phyloP scores from a whole-genome alignment of 2,113 vertebrate species.

The Myrmecobius fasciatus region DNA sequence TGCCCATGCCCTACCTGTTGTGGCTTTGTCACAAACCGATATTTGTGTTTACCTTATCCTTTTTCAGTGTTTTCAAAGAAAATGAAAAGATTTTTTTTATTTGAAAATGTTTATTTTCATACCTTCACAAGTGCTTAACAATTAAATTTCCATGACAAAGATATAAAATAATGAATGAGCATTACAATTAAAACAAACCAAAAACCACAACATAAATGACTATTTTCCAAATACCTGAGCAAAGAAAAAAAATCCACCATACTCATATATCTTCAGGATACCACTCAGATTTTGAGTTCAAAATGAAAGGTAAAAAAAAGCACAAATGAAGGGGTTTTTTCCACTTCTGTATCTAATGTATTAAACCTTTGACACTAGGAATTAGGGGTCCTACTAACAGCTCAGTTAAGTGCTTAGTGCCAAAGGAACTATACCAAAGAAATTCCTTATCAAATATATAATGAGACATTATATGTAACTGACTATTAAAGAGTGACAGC shows the following conservation, averaged over 20 bases:
- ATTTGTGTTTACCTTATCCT: not conserved
- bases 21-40: not conserved
- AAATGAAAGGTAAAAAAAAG: slow-evolving; percentile 63
- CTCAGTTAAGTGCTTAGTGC: slow-evolving; percentile 70
- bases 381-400: slow-evolving; percentile 37
- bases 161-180: slow-evolving; percentile 75
- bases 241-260: not conserved
- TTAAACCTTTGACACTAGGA: slow-evolving; percentile 53
- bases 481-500: slow-evolving; percentile 65
- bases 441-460: slow-evolving; percentile 66
- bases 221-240: not conserved
- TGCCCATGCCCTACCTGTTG: not conserved
- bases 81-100: not conserved
- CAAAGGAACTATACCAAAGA: slow-evolving; percentile 72
- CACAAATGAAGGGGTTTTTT: slow-evolving; percentile 35
- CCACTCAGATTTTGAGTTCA: slow-evolving; percentile 77
- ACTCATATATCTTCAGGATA: slow-evolving; percentile 2
- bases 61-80: not conserved
- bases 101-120: slow-evolving; percentile 85
- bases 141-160: slow-evolving; percentile 75
- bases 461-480: slow-evolving; percentile 27
- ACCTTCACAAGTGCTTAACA: slow-evolving; percentile 81
- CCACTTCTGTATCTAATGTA: slow-evolving; percentile 63
- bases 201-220: slow-evolving; percentile 62
- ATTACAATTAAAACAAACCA: slow-evolving; percentile 71